Evolutionary conservation across 2,113 vertebrate genomes (phyloP).

Genomic region (Sylvicapra grimmia): DNA sequence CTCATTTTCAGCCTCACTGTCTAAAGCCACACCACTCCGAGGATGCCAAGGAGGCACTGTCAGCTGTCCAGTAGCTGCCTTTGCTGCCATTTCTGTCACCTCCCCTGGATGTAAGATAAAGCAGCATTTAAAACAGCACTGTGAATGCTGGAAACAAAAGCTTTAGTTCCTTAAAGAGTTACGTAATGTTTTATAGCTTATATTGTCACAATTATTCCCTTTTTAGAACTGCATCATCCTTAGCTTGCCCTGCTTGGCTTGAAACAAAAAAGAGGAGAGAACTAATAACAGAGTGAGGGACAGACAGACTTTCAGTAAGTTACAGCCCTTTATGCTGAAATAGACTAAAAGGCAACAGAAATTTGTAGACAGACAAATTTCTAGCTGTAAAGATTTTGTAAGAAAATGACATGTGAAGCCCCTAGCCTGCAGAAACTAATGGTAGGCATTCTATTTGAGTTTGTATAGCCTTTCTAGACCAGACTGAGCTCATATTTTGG

Average conservation of each 20-base stretch:
- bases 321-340: not conserved
- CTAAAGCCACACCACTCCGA: constrained; percentile 25
- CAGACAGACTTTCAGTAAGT: not conserved
- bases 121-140: not conserved
- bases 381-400: not conserved
- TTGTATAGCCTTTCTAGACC: not conserved
- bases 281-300: not conserved
- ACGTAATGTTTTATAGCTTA: not conserved
- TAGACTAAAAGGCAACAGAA: not conserved
- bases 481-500: not conserved
- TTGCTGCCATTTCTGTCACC: constrained; percentile 78
- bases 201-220: not conserved
- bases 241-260: not conserved
- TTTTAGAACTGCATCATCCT: not conserved
- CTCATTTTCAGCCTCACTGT: constrained; percentile 57
- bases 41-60: not conserved
- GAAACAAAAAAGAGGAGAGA: not conserved
- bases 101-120: constrained; percentile 71
- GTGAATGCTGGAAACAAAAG: not conserved
- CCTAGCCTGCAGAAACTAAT: not conserved
- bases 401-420: not conserved
- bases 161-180: not conserved
- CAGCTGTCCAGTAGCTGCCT: constrained; percentile 73
- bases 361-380: not conserved
- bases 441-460: not conserved